Percentiles rank a stretch among this genome's conserved stretches.
Evolutionary conservation across 2,888 invertebrate genomes (phyloP).

Genomic region (Stictocephala bisonia): DNA sequence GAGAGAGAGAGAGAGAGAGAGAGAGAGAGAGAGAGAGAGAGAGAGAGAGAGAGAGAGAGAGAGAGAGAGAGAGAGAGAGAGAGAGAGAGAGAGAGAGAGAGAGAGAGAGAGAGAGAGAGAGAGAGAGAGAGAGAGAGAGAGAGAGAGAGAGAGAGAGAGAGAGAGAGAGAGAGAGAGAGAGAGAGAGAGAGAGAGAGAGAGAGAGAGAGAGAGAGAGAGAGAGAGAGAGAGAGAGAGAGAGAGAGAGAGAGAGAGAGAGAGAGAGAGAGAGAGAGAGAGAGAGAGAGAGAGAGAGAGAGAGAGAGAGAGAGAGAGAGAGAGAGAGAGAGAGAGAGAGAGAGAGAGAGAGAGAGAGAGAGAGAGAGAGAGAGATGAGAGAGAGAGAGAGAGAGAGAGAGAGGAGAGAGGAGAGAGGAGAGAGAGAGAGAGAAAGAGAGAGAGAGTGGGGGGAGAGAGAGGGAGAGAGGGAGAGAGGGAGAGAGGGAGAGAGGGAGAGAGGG

Average conservation of each 20-base stretch:
- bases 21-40: too few relatives aligned
- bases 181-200: slow-evolving; percentile 13
- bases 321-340: slow-evolving; percentile 19
- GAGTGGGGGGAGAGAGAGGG: not conserved
- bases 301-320: slow-evolving; percentile 35
- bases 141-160: slow-evolving; percentile 13
- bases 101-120: slow-evolving; percentile 29
- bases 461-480: not conserved
- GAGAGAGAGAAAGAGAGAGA: not conserved
- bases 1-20: too few relatives aligned
- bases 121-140: slow-evolving; percentile 13
- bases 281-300: slow-evolving; percentile 15
- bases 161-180: slow-evolving; percentile 13
- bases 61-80: too few relatives aligned
- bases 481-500: not conserved
- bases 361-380: slow-evolving; percentile 28
- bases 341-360: slow-evolving; percentile 33
- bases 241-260: slow-evolving; percentile 13
- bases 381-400: slow-evolving; percentile 38
- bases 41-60: too few relatives aligned
- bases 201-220: slow-evolving; percentile 13
- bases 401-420: not conserved
- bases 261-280: slow-evolving; percentile 13
- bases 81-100: slow-evolving; percentile 13
- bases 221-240: slow-evolving; percentile 13